Percentiles rank a stretch among this genome's conserved stretches.
These are phyloP conservation scores for Buceros bicornis DNA, from an alignment of 2,797 vertebrate genomes.

Conservation along the genomic window DNA sequence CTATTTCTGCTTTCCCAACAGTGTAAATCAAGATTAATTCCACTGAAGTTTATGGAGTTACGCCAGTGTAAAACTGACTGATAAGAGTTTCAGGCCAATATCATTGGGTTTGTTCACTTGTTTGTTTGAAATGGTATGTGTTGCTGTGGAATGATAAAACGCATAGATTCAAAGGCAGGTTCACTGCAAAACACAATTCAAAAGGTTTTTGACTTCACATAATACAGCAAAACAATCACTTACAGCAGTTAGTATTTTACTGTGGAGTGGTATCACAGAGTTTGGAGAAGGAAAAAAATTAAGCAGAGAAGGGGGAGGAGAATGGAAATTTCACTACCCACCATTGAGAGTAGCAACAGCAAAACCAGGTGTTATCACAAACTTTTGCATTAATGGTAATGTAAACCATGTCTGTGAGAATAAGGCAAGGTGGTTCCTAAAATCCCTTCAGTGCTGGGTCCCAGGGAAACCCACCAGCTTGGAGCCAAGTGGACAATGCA, in stretches of 20 bases:
- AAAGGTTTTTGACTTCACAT: conserved; percentile 54
- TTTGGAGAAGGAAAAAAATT: not conserved
- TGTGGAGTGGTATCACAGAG: not conserved
- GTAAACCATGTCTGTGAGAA: not conserved
- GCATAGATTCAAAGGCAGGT: conserved; percentile 36
- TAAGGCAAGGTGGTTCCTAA: not conserved
- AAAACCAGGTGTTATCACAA: not conserved
- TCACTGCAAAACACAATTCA: conserved; percentile 16
- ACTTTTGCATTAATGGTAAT: accelerated
- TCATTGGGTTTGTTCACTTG: not conserved
- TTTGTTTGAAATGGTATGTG: conserved; percentile 56
- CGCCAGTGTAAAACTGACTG: conserved; percentile 46
- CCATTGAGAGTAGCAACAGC: accelerated
- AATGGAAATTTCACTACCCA: not conserved
- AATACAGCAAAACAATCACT: conserved; percentile 50
- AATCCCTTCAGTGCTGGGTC: not conserved
- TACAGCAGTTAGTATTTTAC: conserved; percentile 12
- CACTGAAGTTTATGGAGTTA: conserved; percentile 64
- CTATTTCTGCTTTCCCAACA: conserved; percentile 34
- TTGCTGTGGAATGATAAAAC: conserved; percentile 52
- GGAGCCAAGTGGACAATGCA: accelerated
- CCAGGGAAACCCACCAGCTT: accelerated
- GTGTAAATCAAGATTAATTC: conserved; percentile 71
- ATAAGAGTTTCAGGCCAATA: conserved; percentile 57
- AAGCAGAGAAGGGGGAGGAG: not conserved